Conservation (phyloP, 53 echinoderm and acorn worm species). For the Paelopatides confundens region DNA sequence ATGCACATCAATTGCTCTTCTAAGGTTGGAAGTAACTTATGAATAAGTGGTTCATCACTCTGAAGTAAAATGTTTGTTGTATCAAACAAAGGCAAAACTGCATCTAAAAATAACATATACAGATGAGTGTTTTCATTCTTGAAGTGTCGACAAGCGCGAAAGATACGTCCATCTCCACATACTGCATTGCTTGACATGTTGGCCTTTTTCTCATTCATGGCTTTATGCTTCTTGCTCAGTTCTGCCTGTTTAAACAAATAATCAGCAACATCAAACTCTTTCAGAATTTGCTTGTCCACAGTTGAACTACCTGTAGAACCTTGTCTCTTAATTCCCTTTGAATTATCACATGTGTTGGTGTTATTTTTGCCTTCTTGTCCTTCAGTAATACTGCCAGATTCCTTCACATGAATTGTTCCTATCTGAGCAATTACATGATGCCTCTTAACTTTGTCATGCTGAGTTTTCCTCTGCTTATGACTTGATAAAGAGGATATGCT, state of each 20-base stretch:
- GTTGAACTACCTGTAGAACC: not conserved
- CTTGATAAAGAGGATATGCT: too few species aligned
- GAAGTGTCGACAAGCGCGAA: not conserved
- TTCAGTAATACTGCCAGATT: too few species aligned
- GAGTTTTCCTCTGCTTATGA: too few species aligned
- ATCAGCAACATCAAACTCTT: not conserved
- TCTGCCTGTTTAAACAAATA: slow-evolving; percentile 1
- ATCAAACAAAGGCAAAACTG: not conserved
- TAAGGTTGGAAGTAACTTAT: slow-evolving; percentile 38
- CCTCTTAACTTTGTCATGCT: too few species aligned
- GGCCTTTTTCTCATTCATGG: not conserved
- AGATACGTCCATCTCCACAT: not conserved
- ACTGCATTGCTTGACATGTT: too few species aligned
- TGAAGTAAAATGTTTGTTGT: not conserved
- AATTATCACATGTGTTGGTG: too few species aligned
- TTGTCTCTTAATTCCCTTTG: too few species aligned
- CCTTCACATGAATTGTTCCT: too few species aligned
- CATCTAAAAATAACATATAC: slow-evolving; percentile 5
- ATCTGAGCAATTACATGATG: too few species aligned
- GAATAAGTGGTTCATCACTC: slow-evolving; percentile 58
- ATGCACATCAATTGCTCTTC: slow-evolving; percentile 51
- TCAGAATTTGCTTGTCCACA: not conserved
- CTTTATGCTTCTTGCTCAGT: not conserved
- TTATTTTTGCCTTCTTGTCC: too few species aligned
- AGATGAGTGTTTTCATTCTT: not conserved